phyloP scores from a whole-genome alignment of 1,140 invertebrate species.

The Hycleus phaleratus region DNA sequence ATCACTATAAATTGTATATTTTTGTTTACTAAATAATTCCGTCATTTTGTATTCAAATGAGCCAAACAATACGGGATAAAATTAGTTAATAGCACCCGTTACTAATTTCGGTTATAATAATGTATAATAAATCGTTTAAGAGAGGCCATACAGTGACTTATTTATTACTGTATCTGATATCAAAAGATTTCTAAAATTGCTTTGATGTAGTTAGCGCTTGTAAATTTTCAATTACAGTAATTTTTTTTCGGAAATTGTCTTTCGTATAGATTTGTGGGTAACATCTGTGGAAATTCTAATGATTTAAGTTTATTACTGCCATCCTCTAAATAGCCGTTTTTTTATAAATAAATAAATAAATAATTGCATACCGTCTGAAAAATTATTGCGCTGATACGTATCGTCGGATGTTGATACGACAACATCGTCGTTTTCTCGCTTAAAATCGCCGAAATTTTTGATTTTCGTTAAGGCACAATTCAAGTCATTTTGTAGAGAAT shows the following conservation, averaged over 20 bases:
- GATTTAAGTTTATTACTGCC: constrained; percentile 3
- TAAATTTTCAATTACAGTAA: constrained; percentile 12
- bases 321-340: neutral
- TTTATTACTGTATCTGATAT: constrained; percentile 13
- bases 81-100: constrained; percentile 8
- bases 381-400: constrained; percentile 1
- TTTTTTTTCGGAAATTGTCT: neutral
- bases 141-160: constrained; percentile 6
- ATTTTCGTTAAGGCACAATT: too few species aligned
- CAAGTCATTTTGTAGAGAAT: neutral
- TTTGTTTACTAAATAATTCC: too few species aligned
- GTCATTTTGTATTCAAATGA: neutral
- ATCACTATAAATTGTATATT: too few species aligned
- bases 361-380: constrained; percentile 1
- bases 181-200: constrained; percentile 6
- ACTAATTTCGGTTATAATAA: too few species aligned
- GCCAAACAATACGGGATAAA: constrained; percentile 12
- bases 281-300: neutral
- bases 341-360: constrained; percentile 2
- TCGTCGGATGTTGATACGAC: constrained; percentile 9
- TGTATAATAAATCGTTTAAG: constrained; percentile 3
- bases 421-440: neutral
- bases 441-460: neutral
- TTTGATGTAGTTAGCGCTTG: constrained; percentile 12
- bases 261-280: neutral